phyloP scores from a whole-genome alignment of 2,888 invertebrate species.

The Pilophorus perplexus region DNA sequence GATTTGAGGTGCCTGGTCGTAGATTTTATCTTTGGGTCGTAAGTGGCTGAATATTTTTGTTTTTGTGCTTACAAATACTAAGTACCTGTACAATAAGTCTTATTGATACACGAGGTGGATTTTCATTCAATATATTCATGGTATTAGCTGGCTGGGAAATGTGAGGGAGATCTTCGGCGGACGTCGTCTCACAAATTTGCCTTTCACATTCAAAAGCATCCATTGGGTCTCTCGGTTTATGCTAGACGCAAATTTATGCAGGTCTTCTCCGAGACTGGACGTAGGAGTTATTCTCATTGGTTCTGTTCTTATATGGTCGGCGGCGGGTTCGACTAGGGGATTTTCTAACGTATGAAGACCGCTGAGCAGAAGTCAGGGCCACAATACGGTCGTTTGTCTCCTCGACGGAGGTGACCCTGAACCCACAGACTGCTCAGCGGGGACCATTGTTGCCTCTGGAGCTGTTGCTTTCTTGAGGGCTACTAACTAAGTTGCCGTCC shows the following conservation, averaged over 20 bases:
- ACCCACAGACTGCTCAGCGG: not conserved
- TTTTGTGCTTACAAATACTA: too few species aligned
- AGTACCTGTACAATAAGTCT: too few species aligned
- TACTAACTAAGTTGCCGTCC: too few species aligned
- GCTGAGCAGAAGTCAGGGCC: constrained; percentile 11
- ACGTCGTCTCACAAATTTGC: constrained; percentile 34
- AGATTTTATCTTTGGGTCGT: too few species aligned
- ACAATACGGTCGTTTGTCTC: constrained; percentile 34
- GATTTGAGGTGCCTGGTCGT: too few species aligned
- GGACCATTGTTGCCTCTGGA: constrained; percentile 19
- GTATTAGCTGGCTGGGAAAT: too few species aligned
- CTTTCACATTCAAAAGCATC: constrained; percentile 31
- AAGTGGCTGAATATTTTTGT: too few species aligned
- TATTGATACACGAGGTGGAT: too few species aligned
- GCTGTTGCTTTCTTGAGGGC: constrained; percentile 9
- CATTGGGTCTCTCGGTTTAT: constrained; percentile 19
- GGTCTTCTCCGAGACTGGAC: constrained; percentile 1
- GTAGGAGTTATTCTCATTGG: constrained; percentile 36
- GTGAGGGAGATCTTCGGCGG: too few species aligned
- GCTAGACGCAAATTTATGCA: constrained; percentile 23
- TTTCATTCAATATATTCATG: too few species aligned
- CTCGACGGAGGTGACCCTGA: constrained; percentile 12
- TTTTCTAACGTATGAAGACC: constrained; percentile 27
- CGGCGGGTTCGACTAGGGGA: constrained; percentile 7
- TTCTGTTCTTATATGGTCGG: constrained; percentile 29